These are phyloP conservation scores for Scelioninae gen. 1 DNA, from an alignment of 2,888 invertebrate species.

Conservation along the genomic window DNA sequence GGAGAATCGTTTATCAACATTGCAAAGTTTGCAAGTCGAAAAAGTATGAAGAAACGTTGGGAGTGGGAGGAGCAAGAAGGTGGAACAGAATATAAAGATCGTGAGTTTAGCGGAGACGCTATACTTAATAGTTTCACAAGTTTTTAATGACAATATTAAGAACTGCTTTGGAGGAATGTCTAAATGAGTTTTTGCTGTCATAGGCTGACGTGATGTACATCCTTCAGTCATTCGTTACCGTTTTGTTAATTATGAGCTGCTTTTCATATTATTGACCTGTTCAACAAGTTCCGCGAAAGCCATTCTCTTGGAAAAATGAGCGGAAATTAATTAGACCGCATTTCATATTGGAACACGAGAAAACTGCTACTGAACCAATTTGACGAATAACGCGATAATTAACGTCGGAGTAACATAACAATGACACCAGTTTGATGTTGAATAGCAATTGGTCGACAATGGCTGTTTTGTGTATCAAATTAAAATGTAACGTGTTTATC, in stretches of 20 bases:
- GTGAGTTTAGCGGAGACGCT: not conserved
- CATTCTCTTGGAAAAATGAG: conserved; percentile 36
- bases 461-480: not conserved
- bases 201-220: not conserved
- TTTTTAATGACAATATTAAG: conserved; percentile 32
- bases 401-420: conserved; percentile 19
- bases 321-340: conserved; percentile 35
- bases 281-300: conserved; percentile 9
- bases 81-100: not conserved
- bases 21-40: not conserved
- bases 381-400: conserved; percentile 49
- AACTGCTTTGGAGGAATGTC: not conserved
- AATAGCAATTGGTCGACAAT: conserved; percentile 22
- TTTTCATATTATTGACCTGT: conserved; percentile 22
- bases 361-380: conserved; percentile 24
- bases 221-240: conserved; percentile 11
- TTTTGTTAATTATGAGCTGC: conserved; percentile 30
- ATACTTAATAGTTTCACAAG: conserved; percentile 7
- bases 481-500: conserved; percentile 23
- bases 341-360: conserved; percentile 14
- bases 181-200: conserved; percentile 26
- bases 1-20: not conserved
- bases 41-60: not conserved
- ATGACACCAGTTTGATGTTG: not conserved
- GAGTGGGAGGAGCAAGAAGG: not conserved